A percentile compares a stretch with the other conserved stretches of the same genome.
These are phyloP conservation scores for Delphinus delphis DNA, from an alignment of 2,113 vertebrate genomes.

Conservation along the genomic window DNA sequence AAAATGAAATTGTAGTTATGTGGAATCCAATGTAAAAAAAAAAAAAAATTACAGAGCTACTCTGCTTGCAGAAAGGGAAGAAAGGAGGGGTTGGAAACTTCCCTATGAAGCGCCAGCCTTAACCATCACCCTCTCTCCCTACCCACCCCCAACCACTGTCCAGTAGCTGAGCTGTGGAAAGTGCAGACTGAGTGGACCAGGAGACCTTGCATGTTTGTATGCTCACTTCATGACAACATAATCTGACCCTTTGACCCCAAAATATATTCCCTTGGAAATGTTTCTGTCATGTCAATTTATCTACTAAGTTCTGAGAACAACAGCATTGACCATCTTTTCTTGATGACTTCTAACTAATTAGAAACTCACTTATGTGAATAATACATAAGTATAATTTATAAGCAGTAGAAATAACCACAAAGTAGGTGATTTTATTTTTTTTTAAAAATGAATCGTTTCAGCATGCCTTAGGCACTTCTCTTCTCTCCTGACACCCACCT, in stretches of 20 bases:
- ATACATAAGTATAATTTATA: conserved; percentile 1
- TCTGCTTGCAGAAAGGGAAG: background rate
- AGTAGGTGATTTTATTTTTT: conserved; percentile 26
- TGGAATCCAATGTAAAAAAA: background rate
- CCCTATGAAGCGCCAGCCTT: background rate
- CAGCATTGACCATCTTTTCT: background rate
- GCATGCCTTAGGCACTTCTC: conserved; percentile 10
- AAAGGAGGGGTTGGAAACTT: background rate
- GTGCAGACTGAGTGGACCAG: background rate
- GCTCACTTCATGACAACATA: background rate
- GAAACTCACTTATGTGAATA: conserved; percentile 10
- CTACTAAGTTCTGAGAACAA: background rate
- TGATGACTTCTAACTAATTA: conserved; percentile 53
- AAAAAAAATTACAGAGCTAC: background rate
- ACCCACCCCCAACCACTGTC: background rate
- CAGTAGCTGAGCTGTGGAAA: background rate
- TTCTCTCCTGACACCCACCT: conserved; percentile 43
- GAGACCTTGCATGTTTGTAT: fast-evolving
- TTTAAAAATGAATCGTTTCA: background rate
- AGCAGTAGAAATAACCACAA: conserved; percentile 32
- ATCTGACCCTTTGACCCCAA: background rate
- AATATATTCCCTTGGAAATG: background rate
- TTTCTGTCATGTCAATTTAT: background rate
- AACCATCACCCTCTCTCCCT: background rate
- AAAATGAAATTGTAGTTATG: background rate